Evolutionary conservation across 2,888 invertebrate genomes (phyloP).

Genomic region (Allygus modestus): DNA sequence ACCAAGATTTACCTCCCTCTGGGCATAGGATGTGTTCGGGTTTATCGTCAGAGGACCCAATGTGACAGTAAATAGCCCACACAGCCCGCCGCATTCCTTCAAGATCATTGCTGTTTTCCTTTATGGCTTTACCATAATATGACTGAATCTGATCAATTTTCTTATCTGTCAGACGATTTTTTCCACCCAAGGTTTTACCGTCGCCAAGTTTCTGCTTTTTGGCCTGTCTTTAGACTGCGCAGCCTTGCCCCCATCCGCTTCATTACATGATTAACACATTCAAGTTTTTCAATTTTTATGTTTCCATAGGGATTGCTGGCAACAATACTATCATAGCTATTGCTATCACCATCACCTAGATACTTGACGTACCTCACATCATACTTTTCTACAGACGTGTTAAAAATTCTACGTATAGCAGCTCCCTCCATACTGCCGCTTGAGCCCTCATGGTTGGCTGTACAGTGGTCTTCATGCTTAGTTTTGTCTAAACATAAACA

Average conservation of each 20-base stretch:
- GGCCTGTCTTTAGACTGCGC: slow-evolving; percentile 34
- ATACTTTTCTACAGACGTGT: background rate
- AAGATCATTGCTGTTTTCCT: slow-evolving; percentile 5
- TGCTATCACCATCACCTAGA: slow-evolving; percentile 51
- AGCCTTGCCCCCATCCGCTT: slow-evolving; percentile 55
- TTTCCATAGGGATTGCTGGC: slow-evolving; percentile 49
- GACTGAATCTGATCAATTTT: slow-evolving; percentile 55
- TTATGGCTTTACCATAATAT: slow-evolving; percentile 61
- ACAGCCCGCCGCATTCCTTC: slow-evolving; percentile 47
- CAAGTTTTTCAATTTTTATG: slow-evolving; percentile 52
- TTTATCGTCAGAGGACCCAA: slow-evolving; percentile 41
- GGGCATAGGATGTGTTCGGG: slow-evolving; percentile 48
- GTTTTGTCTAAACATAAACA: slow-evolving; percentile 60
- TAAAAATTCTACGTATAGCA: background rate
- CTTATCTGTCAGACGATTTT: slow-evolving; percentile 51
- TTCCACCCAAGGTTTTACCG: slow-evolving; percentile 39
- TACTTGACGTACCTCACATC: slow-evolving; percentile 4
- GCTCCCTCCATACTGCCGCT: slow-evolving; percentile 66
- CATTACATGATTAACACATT: slow-evolving; percentile 51
- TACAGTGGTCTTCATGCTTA: slow-evolving; percentile 62
- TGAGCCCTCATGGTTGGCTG: slow-evolving; percentile 61
- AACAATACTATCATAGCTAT: slow-evolving; percentile 52
- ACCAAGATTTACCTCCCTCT: slow-evolving; percentile 47
- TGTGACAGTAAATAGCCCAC: slow-evolving; percentile 61
- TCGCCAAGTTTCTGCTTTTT: slow-evolving; percentile 39